These are phyloP conservation scores for Rambutsinella grinnellia DNA, from an alignment of 2,888 invertebrate genomes.

Conservation along the genomic window DNA sequence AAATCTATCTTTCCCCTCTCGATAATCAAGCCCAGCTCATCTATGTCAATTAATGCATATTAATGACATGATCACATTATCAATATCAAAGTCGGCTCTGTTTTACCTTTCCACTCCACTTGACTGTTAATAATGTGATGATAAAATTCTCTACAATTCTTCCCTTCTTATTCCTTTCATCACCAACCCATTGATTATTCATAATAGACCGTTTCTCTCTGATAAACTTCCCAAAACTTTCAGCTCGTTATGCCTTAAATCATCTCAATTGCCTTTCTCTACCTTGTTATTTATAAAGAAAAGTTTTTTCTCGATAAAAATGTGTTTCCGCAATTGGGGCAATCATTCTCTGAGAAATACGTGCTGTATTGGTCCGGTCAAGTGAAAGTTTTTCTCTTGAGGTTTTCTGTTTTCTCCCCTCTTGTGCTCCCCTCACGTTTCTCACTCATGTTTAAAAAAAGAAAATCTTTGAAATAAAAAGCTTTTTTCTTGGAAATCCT, in stretches of 20 bases:
- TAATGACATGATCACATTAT: too few species aligned
- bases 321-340: conserved; percentile 46
- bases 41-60: conserved; percentile 66
- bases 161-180: too few species aligned
- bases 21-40: too few species aligned
- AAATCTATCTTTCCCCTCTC: too few species aligned
- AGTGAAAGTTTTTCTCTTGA: conserved; percentile 42
- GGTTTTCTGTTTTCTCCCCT: conserved; percentile 28
- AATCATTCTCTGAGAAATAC: conserved; percentile 38
- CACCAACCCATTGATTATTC: too few species aligned
- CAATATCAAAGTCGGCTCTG: too few species aligned
- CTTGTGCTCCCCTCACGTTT: conserved; percentile 22
- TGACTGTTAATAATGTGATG: too few species aligned
- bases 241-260: not conserved
- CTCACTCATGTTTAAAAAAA: conserved; percentile 6
- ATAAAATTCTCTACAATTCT: too few species aligned
- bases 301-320: not conserved
- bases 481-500: too few species aligned
- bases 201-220: too few species aligned
- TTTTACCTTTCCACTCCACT: too few species aligned
- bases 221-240: conserved; percentile 4
- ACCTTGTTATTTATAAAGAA: not conserved
- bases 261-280: not conserved
- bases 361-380: conserved; percentile 44
- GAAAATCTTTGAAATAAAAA: too few species aligned